Conservation (phyloP, 2,797 vertebrate genomes). For the Threskiornis aethiopicus region DNA sequence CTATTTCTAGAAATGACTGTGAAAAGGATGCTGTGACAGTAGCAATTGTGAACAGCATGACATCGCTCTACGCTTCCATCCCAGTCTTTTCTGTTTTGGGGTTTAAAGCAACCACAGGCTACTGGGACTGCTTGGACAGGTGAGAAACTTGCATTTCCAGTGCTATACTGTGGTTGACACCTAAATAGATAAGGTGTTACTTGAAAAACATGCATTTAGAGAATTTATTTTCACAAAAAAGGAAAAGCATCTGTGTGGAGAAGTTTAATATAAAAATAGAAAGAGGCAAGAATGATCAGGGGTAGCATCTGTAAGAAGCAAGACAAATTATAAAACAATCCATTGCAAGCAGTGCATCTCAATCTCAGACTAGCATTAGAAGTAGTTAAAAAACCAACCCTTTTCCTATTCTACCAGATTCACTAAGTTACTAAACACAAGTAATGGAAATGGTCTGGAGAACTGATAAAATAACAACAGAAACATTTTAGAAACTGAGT, state of each 20-base stretch:
- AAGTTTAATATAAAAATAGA: neutral
- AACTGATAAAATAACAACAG: neutral
- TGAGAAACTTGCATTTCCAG: constrained; percentile 39
- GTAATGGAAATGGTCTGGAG: neutral
- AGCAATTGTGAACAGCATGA: constrained; percentile 87
- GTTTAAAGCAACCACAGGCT: constrained; percentile 85
- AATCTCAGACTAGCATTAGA: neutral
- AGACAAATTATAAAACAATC: neutral
- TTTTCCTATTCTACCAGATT: neutral
- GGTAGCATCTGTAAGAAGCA: neutral
- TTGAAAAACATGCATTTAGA: neutral
- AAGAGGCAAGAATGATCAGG: neutral
- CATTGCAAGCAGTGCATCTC: neutral
- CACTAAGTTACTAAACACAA: neutral
- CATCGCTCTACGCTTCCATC: constrained; percentile 89
- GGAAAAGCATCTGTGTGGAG: neutral
- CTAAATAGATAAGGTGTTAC: neutral
- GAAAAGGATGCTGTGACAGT: constrained; percentile 86
- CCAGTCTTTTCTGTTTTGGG: constrained; percentile 90
- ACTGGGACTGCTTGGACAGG: constrained; percentile 78
- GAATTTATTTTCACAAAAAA: neutral
- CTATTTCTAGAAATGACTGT: constrained; percentile 85
- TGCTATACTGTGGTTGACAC: neutral
- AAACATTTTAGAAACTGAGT: neutral
- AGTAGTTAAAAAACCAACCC: neutral